Evolutionary conservation across 2,113 vertebrate species (phyloP).

Genomic region (Zootoca vivipara): DNA sequence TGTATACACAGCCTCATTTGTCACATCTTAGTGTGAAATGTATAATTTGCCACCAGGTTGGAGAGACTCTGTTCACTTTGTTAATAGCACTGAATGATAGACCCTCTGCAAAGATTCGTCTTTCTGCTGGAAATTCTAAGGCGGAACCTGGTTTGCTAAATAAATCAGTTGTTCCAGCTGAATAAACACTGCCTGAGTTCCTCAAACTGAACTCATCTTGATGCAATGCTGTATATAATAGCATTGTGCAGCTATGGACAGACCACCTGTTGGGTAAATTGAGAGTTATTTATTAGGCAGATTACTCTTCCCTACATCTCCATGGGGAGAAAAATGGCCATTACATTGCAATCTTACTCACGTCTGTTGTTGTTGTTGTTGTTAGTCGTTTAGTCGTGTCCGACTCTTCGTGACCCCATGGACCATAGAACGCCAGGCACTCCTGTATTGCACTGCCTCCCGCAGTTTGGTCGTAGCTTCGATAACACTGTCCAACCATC

Average conservation of each 20-base stretch:
- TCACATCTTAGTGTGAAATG: neutral
- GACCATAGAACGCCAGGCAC: too few species aligned
- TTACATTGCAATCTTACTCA: neutral
- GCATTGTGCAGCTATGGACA: neutral
- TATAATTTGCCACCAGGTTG: neutral
- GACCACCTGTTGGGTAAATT: neutral
- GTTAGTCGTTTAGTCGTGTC: too few species aligned
- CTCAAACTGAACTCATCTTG: neutral
- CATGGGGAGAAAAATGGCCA: neutral
- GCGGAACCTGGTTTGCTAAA: conserved; percentile 20
- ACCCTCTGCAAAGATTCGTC: neutral
- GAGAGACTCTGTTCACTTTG: neutral
- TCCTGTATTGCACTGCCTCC: too few species aligned
- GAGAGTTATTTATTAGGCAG: neutral
- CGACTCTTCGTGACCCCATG: too few species aligned
- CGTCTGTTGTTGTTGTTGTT: too few species aligned
- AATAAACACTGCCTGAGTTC: conserved; percentile 20
- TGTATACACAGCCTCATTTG: neutral
- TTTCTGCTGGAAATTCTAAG: conserved; percentile 16
- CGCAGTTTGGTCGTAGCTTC: too few species aligned
- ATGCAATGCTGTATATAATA: neutral
- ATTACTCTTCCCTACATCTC: neutral
- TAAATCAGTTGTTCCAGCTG: conserved; percentile 24
- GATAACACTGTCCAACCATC: too few species aligned
- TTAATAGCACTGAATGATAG: neutral